Percentiles rank a stretch among this genome's conserved stretches.
These are phyloP conservation scores for Aporophyla lueneburgensis DNA, from an alignment of 2,888 invertebrate species.

Conservation along the genomic window DNA sequence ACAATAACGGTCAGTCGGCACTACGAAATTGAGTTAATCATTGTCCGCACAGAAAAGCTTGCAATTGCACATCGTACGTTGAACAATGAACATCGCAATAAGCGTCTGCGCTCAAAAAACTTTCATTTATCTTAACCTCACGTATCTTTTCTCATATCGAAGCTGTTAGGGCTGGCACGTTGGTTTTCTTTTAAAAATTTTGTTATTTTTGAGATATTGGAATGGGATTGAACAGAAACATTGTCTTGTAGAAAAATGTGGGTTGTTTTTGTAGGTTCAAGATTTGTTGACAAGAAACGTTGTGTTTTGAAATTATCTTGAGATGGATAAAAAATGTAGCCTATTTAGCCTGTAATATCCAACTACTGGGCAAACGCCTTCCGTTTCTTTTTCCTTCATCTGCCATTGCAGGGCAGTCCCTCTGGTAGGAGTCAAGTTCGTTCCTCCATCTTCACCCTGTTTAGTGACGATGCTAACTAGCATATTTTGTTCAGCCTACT, in stretches of 20 bases:
- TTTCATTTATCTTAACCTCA: conserved; percentile 73
- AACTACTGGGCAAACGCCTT: not conserved
- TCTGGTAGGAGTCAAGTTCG: not conserved
- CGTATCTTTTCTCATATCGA: conserved; percentile 68
- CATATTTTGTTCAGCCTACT: not conserved
- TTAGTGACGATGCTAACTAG: not conserved
- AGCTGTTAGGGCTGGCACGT: conserved; percentile 42
- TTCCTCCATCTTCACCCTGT: not conserved
- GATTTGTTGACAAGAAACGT: not conserved
- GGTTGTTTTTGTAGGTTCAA: not conserved
- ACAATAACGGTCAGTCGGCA: conserved; percentile 1
- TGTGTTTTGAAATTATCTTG: not conserved
- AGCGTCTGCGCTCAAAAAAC: conserved; percentile 63
- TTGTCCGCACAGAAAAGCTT: conserved; percentile 9
- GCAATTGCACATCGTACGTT: conserved; percentile 28
- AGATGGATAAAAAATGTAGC: not conserved
- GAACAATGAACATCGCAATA: conserved; percentile 55
- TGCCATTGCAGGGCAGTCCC: not conserved
- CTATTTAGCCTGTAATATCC: not conserved
- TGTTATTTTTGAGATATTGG: conserved; percentile 43
- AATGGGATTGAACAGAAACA: conserved; percentile 5
- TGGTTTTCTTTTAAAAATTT: conserved; percentile 34
- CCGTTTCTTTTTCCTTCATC: not conserved
- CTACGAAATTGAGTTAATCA: conserved; percentile 36
- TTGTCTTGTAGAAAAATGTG: not conserved